Percentiles rank a stretch among this genome's conserved stretches.
phyloP scores from a whole-genome alignment of 2,888 invertebrate species.

The Acleris sparsana region DNA sequence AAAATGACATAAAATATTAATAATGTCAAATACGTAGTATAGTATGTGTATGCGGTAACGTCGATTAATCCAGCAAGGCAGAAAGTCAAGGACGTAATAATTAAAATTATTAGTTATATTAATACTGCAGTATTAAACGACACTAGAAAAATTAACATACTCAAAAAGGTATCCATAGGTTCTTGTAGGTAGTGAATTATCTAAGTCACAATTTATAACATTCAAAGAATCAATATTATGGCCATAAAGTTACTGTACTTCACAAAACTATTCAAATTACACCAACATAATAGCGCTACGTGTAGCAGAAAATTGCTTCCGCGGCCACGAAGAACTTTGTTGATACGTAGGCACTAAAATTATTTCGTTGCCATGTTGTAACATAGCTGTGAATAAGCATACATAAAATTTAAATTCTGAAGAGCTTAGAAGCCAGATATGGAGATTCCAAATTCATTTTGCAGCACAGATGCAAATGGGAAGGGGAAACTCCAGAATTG shows the following conservation, averaged over 20 bases:
- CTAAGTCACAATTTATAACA: slow-evolving; percentile 2
- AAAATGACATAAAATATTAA: too few relatives aligned
- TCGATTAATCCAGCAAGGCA: too few relatives aligned
- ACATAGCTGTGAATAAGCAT: not conserved
- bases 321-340: slow-evolving; percentile 13
- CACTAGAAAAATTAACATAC: too few relatives aligned
- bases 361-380: slow-evolving; percentile 8
- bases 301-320: slow-evolving; percentile 35
- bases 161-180: too few relatives aligned
- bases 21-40: too few relatives aligned
- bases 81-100: too few relatives aligned
- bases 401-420: slow-evolving; percentile 2
- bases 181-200: too few relatives aligned
- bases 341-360: slow-evolving; percentile 18
- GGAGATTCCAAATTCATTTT: slow-evolving; percentile 8
- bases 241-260: slow-evolving; percentile 3
- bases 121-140: too few relatives aligned
- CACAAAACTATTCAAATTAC: slow-evolving; percentile 29
- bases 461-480: slow-evolving; percentile 6
- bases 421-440: not conserved
- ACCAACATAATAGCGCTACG: slow-evolving; percentile 19
- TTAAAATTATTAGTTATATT: too few relatives aligned
- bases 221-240: slow-evolving; percentile 18
- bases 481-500: slow-evolving; percentile 6
- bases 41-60: too few relatives aligned